phyloP scores from a whole-genome alignment of 2,888 invertebrate species.

The Drosophila longiperda region DNA sequence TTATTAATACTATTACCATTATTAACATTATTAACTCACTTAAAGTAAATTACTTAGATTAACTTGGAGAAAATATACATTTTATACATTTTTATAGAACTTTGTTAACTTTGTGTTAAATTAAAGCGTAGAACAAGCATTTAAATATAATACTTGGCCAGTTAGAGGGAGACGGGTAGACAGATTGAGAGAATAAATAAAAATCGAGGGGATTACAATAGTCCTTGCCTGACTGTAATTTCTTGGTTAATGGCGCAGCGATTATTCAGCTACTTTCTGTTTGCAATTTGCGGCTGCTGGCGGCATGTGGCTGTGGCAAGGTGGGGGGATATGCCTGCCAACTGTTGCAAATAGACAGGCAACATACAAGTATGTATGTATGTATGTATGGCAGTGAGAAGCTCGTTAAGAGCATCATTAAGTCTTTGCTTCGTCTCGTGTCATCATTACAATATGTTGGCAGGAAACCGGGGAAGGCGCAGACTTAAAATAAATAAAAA shows the following conservation, averaged over 20 bases:
- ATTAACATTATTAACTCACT: neutral
- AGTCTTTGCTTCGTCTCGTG: slow-evolving; percentile 48
- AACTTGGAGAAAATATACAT: neutral
- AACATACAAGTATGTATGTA: slow-evolving; percentile 21
- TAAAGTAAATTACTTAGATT: neutral
- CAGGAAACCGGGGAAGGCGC: slow-evolving; percentile 46
- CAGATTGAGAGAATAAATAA: neutral
- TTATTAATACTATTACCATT: no score
- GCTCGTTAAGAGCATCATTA: slow-evolving; percentile 69
- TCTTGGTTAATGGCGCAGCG: slow-evolving; percentile 53
- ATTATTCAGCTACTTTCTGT: slow-evolving; percentile 65
- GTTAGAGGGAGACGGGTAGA: neutral
- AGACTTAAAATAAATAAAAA: slow-evolving; percentile 78
- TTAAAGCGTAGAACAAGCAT: neutral
- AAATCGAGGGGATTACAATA: slow-evolving; percentile 19
- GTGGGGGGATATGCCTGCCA: slow-evolving; percentile 28
- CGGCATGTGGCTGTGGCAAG: slow-evolving; percentile 11
- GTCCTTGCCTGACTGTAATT: slow-evolving; percentile 58
- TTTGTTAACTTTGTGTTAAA: neutral
- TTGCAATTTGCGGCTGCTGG: slow-evolving; percentile 52
- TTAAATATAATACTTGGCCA: neutral
- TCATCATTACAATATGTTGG: slow-evolving; percentile 45
- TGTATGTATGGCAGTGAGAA: slow-evolving; percentile 47
- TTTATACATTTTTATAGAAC: neutral
- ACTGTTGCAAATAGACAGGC: slow-evolving; percentile 57